These are phyloP conservation scores for Leptobrachium ailaonicum DNA, from an alignment of 2,113 vertebrate genomes.

Conservation along the genomic window DNA sequence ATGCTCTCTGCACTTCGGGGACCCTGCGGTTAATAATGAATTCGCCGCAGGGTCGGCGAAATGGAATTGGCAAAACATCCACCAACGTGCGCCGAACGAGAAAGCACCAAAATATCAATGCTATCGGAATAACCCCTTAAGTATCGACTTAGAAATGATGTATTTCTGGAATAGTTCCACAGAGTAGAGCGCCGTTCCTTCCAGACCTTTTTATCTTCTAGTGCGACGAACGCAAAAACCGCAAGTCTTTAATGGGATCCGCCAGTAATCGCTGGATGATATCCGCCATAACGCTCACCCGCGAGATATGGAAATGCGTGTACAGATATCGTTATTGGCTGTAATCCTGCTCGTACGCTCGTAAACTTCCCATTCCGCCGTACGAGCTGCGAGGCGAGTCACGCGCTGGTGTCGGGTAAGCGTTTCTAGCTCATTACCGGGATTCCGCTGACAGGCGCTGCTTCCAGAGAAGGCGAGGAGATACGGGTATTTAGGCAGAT, in stretches of 20 bases:
- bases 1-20: too few relatives aligned
- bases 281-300: constrained; percentile 1
- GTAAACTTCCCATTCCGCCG: background rate
- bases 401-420: background rate
- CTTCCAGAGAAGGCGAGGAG: background rate
- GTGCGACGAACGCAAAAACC: background rate
- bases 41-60: too few relatives aligned
- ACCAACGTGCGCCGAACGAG: too few relatives aligned
- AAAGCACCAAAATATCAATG: too few relatives aligned
- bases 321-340: background rate
- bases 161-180: constrained; percentile 3
- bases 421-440: constrained; percentile 25
- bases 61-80: too few relatives aligned
- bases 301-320: constrained; percentile 4
- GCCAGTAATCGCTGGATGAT: background rate
- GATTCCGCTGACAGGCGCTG: constrained; percentile 3
- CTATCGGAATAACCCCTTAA: too few relatives aligned
- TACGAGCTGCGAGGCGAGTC: background rate
- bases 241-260: background rate
- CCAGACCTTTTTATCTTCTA: background rate
- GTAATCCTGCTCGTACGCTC: constrained; percentile 3
- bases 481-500: background rate
- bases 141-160: too few relatives aligned
- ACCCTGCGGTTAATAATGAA: too few relatives aligned
- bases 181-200: background rate